Percentiles rank a stretch among this genome's conserved stretches.
Evolutionary conservation across 2,113 vertebrate species (phyloP).

Genomic region (Odocoileus virginianus): DNA sequence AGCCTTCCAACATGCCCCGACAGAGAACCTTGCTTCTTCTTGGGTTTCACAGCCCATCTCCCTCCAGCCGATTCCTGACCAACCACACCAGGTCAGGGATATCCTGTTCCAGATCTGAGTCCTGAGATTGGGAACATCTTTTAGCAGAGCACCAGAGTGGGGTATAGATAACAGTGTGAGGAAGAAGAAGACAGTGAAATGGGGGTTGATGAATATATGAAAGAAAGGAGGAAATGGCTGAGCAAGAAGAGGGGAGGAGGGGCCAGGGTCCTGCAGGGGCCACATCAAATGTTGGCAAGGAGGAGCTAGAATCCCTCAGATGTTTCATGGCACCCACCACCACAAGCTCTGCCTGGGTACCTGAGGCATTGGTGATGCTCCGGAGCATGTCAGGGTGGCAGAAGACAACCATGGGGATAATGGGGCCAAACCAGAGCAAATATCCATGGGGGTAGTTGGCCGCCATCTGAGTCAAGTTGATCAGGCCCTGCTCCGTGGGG

Average conservation of each 20-base stretch:
- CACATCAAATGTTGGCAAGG: background rate
- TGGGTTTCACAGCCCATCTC: background rate
- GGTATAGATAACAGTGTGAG: background rate
- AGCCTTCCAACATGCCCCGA: no score
- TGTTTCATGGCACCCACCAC: background rate
- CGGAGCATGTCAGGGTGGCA: slow-evolving; percentile 68
- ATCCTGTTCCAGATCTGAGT: background rate
- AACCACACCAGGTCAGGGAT: background rate
- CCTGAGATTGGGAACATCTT: background rate
- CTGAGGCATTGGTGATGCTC: slow-evolving; percentile 65
- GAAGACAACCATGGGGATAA: background rate
- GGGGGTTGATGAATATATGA: background rate
- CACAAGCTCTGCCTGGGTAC: slow-evolving; percentile 45
- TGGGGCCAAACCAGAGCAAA: slow-evolving; percentile 64
- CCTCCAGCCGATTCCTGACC: background rate
- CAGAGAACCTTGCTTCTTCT: background rate
- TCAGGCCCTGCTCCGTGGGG: slow-evolving; percentile 61
- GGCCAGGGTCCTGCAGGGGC: no score
- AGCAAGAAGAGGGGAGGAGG: no score
- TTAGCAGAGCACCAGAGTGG: background rate
- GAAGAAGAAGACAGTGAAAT: background rate
- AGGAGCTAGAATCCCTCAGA: background rate
- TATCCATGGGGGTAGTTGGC: background rate
- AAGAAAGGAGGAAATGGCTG: background rate
- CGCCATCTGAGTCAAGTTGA: background rate